Percentiles rank a stretch among this genome's conserved stretches.
phyloP scores from a whole-genome alignment of 2,113 vertebrate genomes.

The Gavialis gangeticus region DNA sequence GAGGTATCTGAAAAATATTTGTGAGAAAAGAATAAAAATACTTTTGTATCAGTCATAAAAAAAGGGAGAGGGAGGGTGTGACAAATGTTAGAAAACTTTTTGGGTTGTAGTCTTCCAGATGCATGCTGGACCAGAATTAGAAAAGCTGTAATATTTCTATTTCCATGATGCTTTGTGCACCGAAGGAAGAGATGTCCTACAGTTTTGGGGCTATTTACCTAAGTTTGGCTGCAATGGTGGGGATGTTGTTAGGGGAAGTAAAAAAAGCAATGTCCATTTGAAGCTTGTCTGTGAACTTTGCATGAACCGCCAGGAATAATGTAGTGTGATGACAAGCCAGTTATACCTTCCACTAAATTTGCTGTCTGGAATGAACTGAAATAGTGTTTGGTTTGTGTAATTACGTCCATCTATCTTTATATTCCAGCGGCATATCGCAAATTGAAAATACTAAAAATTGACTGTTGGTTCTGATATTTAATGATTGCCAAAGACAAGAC shows the following conservation, averaged over 20 bases:
- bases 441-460: conserved; percentile 99
- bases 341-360: conserved; percentile 99
- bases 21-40: not conserved
- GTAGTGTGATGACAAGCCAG: conserved; percentile 97
- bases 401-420: conserved; percentile 99
- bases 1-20: not conserved
- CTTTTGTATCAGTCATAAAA: not conserved
- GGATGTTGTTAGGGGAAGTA: conserved; percentile 75
- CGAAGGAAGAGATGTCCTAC: conserved; percentile 79
- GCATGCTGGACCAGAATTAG: not conserved
- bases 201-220: conserved; percentile 81
- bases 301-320: conserved; percentile 99
- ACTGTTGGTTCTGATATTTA: conserved; percentile 99
- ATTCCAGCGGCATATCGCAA: conserved; percentile 99
- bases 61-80: not conserved
- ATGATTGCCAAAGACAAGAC: conserved; percentile 98
- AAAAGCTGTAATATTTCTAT: conserved; percentile 50
- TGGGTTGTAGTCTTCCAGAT: not conserved
- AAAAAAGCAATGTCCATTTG: conserved; percentile 88
- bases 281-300: conserved; percentile 99
- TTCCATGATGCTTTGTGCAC: conserved; percentile 67
- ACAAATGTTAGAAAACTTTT: conserved; percentile 30
- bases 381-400: conserved; percentile 99
- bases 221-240: conserved; percentile 78
- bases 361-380: conserved; percentile 98